Evolutionary conservation across 2,113 vertebrate genomes (phyloP), one percentile per base, ranked within the genome.

Genomic region (Caranx melampygus): DNA sequence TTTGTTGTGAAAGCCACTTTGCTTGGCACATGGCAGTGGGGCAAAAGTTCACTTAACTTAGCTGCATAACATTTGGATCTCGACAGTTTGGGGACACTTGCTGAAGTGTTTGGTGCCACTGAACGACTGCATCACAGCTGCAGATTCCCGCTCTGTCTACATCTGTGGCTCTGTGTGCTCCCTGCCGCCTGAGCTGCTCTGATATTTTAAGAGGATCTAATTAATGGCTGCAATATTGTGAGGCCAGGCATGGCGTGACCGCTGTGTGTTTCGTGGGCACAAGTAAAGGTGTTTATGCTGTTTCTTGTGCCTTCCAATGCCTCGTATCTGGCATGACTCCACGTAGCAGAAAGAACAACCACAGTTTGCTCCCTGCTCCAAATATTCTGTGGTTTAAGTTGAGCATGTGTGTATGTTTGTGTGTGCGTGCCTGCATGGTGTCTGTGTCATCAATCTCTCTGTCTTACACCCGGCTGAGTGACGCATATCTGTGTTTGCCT

Each of bases 401-500:
- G n/a, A 18, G 55, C 86, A 64, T 21, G 58, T 85, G 84, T 42
- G 3, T 82, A 49, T 37, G 12, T 35, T 67, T 21, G 58, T 85
- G 84, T 42, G 3, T 82, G 54, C 44, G 12, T 35, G 70, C 77
- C 45, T 63, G 66, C 72, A 65, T 72, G 81, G 55, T 59, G 62
- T 74, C 44, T 62, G 83, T 85, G 84, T 83, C 72, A 86, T 80
- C 84, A 78, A 20, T 64, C 85, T 72, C 57, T 79, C 58, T 63
- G 65, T 60, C 69, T 63, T 35, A 37, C 42, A n/a, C 44, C 65
- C 33, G 2, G n/a, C 20, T 62, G 31, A n/a, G 55, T 88, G 89
- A 91, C 82, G 12, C 82, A 81, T 40, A 31, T 34, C 65, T 79
- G 81, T 78, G 85, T 88, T 90, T 88, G 37, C 54, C 47, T 6